A percentile compares a stretch with the other conserved stretches of the same genome.
Evolutionary conservation across 53 echinoderm and acorn worm species (phyloP).

Genomic region (Apostichopus leukothele): DNA sequence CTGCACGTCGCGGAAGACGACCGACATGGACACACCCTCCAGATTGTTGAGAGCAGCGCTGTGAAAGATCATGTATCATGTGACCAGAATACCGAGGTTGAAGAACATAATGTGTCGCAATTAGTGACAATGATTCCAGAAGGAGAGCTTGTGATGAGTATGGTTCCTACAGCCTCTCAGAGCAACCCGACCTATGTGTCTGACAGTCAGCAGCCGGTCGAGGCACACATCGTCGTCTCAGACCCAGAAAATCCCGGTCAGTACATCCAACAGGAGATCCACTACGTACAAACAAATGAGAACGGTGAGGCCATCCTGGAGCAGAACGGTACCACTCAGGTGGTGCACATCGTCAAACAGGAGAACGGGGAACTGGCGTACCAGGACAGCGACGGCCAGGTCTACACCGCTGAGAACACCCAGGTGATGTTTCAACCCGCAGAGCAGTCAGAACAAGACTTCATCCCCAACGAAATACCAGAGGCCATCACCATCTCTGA

Average conservation of each 20-base stretch:
- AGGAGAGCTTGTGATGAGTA: slow-evolving; percentile 58
- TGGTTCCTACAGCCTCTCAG: slow-evolving; percentile 52
- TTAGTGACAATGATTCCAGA: slow-evolving; percentile 53
- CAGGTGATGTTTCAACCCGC: slow-evolving; percentile 25
- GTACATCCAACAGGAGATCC: slow-evolving; percentile 32
- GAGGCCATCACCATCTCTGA: slow-evolving; percentile 30
- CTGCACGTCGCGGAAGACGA: not conserved
- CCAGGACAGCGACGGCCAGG: slow-evolving; percentile 33
- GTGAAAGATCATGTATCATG: not conserved
- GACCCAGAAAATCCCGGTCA: slow-evolving; percentile 28
- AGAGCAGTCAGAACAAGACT: slow-evolving; percentile 13
- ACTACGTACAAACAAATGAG: slow-evolving; percentile 24
- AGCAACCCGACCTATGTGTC: not conserved
- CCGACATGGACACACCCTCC: slow-evolving; percentile 15
- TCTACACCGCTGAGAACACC: slow-evolving; percentile 21
- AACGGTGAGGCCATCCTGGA: not conserved
- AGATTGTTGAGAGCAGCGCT: slow-evolving; percentile 19
- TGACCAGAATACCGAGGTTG: not conserved
- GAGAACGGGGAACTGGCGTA: slow-evolving; percentile 43
- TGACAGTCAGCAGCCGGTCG: slow-evolving; percentile 5
- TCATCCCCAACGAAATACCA: slow-evolving; percentile 21
- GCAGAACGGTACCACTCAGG: slow-evolving; percentile 23
- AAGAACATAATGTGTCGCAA: slow-evolving; percentile 40
- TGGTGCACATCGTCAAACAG: slow-evolving; percentile 33
- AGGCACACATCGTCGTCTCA: slow-evolving; percentile 33